Evolutionary conservation across 2,888 invertebrate genomes (phyloP).

Genomic region (Aphodius sticticus): DNA sequence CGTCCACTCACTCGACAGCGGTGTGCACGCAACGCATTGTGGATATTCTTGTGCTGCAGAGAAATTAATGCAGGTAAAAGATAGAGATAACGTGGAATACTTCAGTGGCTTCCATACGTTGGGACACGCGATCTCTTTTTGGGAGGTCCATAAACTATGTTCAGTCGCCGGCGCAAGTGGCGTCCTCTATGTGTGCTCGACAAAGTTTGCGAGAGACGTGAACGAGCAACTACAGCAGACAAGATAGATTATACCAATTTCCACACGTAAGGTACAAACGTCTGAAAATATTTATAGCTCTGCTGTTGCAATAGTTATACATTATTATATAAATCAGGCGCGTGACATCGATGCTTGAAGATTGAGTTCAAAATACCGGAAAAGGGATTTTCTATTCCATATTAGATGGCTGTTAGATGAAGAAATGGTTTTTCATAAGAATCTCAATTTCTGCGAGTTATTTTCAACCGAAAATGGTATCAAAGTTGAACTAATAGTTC

Average conservation of each 20-base stretch:
- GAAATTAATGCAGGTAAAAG: neutral
- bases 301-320: neutral
- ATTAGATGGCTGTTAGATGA: no score
- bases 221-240: neutral
- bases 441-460: no score
- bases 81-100: neutral
- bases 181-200: neutral
- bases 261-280: neutral
- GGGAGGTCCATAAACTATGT: neutral
- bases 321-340: neutral
- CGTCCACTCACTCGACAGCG: neutral
- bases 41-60: neutral
- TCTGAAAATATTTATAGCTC: neutral
- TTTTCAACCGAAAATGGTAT: no score
- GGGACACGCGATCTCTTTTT: neutral
- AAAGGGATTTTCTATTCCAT: no score
- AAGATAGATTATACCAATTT: neutral
- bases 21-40: neutral
- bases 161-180: neutral
- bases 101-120: neutral
- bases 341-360: no score
- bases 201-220: neutral
- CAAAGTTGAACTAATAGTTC: no score
- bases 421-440: no score
- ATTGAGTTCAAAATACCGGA: no score